Evolutionary conservation across 2,113 vertebrate species (phyloP), one percentile per base, ranked within the genome.

Genomic region (Brachionichthys hirsutus): DNA sequence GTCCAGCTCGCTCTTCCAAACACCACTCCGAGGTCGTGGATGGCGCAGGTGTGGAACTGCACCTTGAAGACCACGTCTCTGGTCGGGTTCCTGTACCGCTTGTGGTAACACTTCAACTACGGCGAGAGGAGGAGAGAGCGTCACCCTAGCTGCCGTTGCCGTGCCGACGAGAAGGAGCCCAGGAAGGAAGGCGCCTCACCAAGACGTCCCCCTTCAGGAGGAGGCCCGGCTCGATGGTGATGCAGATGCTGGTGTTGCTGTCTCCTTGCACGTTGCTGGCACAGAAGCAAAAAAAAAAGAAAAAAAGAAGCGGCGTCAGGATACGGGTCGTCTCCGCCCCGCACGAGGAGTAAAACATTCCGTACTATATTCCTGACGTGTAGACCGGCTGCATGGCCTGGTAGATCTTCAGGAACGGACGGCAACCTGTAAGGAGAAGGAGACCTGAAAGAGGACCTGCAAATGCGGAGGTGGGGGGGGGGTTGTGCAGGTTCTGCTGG

Each of bases 341-440:
- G 17, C 0, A 64, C 30, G 62, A 71, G 58, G 18, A 54, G 42
- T 19, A 22, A 67, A 62, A 61, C 38, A 16, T 11, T 43, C 12
- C 93, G 85, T 94, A 99, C 97, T 98, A 99, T 90, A 98, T 98
- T 71, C 96, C 97, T 10, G 97, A 99, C 0, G 96, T 99, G 78
- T 99, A 98, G 75, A 98, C 94, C 0, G 95, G 97, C 66, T 98
- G 97, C 97, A 98, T 98, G 17, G 95, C 94, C 88, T 99, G 97
- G 92, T 98, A 98, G 90, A 99, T 98, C 88, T 98, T 98, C 82
- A 99, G 94, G 82, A 99, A 98, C 1, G 97, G 97, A 50, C 96
- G 95, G 74, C 97, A 99, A 68, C 97, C 97, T 99, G 85, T 15
- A 78, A 82, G 54, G 38, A 53, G 16, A 36, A 40, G 16, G 16